Conservation (phyloP, 2,113 vertebrate genomes). For the Phaethornis superciliosus region DNA sequence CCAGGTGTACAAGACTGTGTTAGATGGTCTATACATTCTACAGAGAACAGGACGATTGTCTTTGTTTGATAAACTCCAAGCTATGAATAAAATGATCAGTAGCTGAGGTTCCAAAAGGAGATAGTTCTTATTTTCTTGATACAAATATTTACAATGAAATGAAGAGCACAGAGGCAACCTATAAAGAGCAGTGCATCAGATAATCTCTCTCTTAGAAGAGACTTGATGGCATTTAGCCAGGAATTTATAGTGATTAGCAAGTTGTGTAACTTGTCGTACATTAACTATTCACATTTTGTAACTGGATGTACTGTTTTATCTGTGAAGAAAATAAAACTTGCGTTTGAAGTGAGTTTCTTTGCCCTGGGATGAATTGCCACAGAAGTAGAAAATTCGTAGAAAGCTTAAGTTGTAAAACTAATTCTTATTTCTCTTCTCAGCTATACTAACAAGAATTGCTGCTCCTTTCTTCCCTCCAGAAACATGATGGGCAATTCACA, state of each 20-base stretch:
- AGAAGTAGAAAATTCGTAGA: neutral
- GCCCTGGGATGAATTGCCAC: neutral
- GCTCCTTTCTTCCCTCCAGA: constrained; percentile 77
- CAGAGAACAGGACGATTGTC: neutral
- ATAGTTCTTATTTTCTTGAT: neutral
- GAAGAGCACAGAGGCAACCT: neutral
- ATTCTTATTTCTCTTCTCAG: constrained; percentile 25
- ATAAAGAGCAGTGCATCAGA: neutral
- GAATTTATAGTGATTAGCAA: neutral
- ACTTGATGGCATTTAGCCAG: neutral
- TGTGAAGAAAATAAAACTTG: neutral
- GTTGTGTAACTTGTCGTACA: neutral
- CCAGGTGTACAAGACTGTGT: neutral
- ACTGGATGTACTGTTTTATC: neutral
- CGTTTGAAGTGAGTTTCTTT: neutral
- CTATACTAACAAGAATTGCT: constrained; percentile 45
- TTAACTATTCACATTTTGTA: neutral
- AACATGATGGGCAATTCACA: constrained; percentile 97
- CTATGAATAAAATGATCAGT: neutral
- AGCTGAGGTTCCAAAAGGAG: neutral
- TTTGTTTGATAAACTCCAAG: neutral
- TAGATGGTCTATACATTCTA: neutral
- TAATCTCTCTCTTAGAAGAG: neutral
- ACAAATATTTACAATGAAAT: neutral
- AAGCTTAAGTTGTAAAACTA: neutral